These are phyloP conservation scores for Xiphias gladius DNA, from an alignment of 2,113 vertebrate species.

Conservation along the genomic window DNA sequence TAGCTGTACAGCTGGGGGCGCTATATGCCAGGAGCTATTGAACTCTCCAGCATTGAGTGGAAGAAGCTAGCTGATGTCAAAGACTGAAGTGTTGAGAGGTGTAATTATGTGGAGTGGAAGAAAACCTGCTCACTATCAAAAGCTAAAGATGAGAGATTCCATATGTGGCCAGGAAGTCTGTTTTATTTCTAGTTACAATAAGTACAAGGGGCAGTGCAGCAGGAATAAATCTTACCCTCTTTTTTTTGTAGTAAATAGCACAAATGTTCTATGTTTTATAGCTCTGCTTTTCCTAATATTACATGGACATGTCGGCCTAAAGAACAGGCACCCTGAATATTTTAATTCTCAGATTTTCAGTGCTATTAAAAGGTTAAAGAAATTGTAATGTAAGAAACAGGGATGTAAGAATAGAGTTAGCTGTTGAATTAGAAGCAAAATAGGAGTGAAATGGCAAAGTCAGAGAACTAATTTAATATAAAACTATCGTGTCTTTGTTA, in stretches of 20 bases:
- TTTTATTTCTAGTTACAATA: constrained; percentile 27
- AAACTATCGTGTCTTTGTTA: not conserved
- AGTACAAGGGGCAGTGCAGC: constrained; percentile 10
- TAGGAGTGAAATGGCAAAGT: not conserved
- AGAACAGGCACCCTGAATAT: not conserved
- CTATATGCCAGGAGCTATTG: constrained; percentile 55
- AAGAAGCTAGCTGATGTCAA: constrained; percentile 31
- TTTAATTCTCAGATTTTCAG: not conserved
- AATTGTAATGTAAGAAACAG: not conserved
- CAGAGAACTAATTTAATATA: not conserved
- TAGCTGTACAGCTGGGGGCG: constrained; percentile 76
- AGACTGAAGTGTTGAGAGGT: constrained; percentile 27
- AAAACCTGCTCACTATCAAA: constrained; percentile 51
- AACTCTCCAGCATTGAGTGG: not conserved
- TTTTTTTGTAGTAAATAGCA: not conserved
- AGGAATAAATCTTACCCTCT: constrained; percentile 18
- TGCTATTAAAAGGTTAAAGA: not conserved
- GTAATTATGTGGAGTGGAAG: constrained; percentile 39
- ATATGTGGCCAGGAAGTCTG: constrained; percentile 39
- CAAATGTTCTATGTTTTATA: constrained; percentile 9
- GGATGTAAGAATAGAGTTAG: constrained; percentile 1
- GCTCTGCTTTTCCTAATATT: constrained; percentile 5
- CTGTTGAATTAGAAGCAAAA: not conserved
- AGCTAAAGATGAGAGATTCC: constrained; percentile 36
- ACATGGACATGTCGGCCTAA: not conserved